Percentiles rank a stretch among this genome's conserved stretches.
phyloP scores from a whole-genome alignment of 64 coral and sea anemone species.

The Dendrophyllia cribrosa region DNA sequence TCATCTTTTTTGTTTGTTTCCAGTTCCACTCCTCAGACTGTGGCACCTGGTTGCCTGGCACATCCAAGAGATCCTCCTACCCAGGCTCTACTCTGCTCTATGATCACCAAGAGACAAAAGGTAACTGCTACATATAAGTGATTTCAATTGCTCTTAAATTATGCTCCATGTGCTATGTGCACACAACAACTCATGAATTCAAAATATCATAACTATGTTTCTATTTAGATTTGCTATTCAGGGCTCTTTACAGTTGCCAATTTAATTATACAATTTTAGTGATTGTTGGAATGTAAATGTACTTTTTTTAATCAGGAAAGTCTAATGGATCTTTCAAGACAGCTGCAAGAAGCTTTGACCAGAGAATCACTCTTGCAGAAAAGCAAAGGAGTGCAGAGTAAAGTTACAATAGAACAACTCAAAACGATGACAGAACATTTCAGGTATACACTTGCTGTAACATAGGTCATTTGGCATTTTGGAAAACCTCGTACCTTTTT shows the following conservation, averaged over 20 bases:
- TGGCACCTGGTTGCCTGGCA: slow-evolving; percentile 84
- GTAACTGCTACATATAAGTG: not conserved
- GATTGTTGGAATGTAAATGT: not conserved
- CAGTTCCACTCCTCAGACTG: slow-evolving; percentile 80
- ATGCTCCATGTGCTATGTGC: not conserved
- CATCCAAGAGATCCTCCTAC: slow-evolving; percentile 69
- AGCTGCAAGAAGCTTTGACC: slow-evolving; percentile 75
- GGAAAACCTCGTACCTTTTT: too few species aligned
- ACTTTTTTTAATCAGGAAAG: slow-evolving; percentile 59
- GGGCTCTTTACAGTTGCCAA: too few species aligned
- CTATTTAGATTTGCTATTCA: too few species aligned
- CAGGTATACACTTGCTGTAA: slow-evolving; percentile 27
- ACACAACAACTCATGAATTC: not conserved
- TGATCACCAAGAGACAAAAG: slow-evolving; percentile 95
- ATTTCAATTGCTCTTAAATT: too few species aligned
- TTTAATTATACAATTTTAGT: too few species aligned
- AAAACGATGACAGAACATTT: slow-evolving; percentile 77
- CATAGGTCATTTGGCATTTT: not conserved
- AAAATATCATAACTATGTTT: not conserved
- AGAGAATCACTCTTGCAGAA: slow-evolving; percentile 73
- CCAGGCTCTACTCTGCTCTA: slow-evolving; percentile 74
- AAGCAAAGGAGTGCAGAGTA: slow-evolving; percentile 53
- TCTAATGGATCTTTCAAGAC: slow-evolving; percentile 74
- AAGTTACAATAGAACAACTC: slow-evolving; percentile 74
- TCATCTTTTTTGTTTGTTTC: not conserved